These are phyloP conservation scores for Phataginus tetradactyla DNA, from an alignment of 2,797 vertebrate species.

Conservation along the genomic window DNA sequence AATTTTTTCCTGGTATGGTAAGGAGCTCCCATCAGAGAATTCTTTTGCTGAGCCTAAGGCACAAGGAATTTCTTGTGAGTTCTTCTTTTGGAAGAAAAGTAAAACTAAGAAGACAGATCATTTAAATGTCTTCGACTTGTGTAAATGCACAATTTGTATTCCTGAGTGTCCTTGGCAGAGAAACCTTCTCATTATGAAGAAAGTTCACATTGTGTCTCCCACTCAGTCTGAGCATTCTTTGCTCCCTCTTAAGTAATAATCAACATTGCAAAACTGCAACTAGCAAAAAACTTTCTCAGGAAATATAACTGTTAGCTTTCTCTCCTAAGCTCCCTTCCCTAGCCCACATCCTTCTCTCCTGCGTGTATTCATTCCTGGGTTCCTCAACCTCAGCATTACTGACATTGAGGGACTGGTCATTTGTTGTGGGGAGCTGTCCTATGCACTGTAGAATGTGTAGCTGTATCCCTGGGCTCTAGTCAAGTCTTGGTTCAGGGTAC, in stretches of 20 bases:
- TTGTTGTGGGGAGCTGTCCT: background rate
- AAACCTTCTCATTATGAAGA: background rate
- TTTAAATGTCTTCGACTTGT: conserved; percentile 13
- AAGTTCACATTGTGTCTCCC: conserved; percentile 39
- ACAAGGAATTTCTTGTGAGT: background rate
- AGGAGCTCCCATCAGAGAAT: background rate
- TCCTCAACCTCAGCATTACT: background rate
- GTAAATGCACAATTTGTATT: background rate
- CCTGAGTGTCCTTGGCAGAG: conserved; percentile 12
- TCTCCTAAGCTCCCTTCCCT: background rate
- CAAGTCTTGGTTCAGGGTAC: background rate
- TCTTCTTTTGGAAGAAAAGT: background rate
- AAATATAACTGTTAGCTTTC: background rate
- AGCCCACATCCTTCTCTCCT: background rate
- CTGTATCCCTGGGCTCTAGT: background rate
- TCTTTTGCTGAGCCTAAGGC: background rate
- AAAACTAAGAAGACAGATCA: background rate
- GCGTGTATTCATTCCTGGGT: background rate
- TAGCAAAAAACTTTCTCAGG: conserved; percentile 34
- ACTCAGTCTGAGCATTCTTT: conserved; percentile 18
- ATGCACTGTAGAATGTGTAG: background rate
- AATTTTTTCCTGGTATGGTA: background rate
- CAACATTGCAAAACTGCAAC: conserved; percentile 59
- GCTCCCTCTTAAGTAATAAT: conserved; percentile 65
- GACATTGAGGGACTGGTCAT: background rate